A percentile compares a stretch with the other conserved stretches of the same genome.
Conservation (phyloP, 2,113 vertebrate species). For the Sinocyclocheilus anshuiensis region DNA sequence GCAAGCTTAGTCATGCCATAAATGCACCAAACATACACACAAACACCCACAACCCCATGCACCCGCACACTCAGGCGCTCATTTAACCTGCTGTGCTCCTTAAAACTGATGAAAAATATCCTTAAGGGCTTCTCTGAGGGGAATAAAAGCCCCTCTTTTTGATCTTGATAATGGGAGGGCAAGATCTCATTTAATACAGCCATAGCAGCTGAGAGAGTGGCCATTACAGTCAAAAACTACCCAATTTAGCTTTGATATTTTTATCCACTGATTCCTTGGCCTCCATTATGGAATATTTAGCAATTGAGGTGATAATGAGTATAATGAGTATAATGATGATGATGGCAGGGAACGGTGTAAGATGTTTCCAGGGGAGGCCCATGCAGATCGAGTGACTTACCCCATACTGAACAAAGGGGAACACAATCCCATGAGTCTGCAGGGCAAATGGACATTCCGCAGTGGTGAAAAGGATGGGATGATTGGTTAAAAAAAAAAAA, state of each 20-base stretch:
- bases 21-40: slow-evolving; percentile 5
- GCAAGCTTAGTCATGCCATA: slow-evolving; percentile 27
- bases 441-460: slow-evolving; percentile 54
- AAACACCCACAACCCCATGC: slow-evolving; percentile 23
- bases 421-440: slow-evolving; percentile 79
- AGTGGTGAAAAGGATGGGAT: slow-evolving; percentile 28
- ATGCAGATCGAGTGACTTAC: slow-evolving; percentile 75
- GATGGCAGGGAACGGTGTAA: slow-evolving; percentile 29
- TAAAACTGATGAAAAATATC: slow-evolving; percentile 48
- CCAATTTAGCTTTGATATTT: not conserved
- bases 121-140: slow-evolving; percentile 48
- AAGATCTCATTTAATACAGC: slow-evolving; percentile 23
- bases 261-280: slow-evolving; percentile 11
- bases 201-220: not conserved
- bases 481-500: slow-evolving; percentile 23
- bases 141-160: slow-evolving; percentile 59
- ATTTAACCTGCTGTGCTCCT: slow-evolving; percentile 49
- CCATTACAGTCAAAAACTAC: not conserved
- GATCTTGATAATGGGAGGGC: slow-evolving; percentile 60
- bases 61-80: not conserved
- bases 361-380: slow-evolving; percentile 54
- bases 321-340: slow-evolving; percentile 30
- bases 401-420: slow-evolving; percentile 74
- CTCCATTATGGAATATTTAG: not conserved
- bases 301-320: not conserved